phyloP scores from a whole-genome alignment of 2,113 vertebrate species.

The Petrocephalus zakoni region DNA sequence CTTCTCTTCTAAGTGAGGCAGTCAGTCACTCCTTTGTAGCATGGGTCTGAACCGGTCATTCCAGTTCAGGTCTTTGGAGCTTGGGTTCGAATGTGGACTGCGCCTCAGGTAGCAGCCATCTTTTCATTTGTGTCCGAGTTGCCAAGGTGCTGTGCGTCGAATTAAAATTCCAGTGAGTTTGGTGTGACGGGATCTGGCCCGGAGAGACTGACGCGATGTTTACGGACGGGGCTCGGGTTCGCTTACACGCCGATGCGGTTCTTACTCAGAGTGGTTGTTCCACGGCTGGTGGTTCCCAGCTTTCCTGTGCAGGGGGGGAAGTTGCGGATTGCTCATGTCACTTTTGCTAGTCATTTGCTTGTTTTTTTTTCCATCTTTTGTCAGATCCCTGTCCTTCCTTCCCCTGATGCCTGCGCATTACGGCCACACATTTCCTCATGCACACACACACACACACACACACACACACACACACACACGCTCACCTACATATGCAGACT shows the following conservation, averaged over 20 bases:
- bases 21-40: not conserved
- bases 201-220: not conserved
- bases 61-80: not conserved
- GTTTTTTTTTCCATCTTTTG: not conserved
- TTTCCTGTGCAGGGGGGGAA: not conserved
- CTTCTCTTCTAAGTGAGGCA: not conserved
- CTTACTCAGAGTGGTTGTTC: not conserved
- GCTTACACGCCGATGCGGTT: not conserved
- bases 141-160: not conserved
- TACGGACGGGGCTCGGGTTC: not conserved
- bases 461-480: not conserved
- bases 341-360: not conserved
- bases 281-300: not conserved
- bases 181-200: not conserved
- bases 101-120: not conserved
- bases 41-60: not conserved
- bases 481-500: not conserved
- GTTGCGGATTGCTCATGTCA: not conserved
- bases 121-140: not conserved
- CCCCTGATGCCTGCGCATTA: not conserved
- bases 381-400: not conserved
- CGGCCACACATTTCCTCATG: not conserved
- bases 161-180: not conserved
- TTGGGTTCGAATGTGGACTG: conserved; percentile 7
- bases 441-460: not conserved